These are phyloP conservation scores for Eurosta solidaginis DNA, from an alignment of 1,140 invertebrate genomes.

Conservation along the genomic window DNA sequence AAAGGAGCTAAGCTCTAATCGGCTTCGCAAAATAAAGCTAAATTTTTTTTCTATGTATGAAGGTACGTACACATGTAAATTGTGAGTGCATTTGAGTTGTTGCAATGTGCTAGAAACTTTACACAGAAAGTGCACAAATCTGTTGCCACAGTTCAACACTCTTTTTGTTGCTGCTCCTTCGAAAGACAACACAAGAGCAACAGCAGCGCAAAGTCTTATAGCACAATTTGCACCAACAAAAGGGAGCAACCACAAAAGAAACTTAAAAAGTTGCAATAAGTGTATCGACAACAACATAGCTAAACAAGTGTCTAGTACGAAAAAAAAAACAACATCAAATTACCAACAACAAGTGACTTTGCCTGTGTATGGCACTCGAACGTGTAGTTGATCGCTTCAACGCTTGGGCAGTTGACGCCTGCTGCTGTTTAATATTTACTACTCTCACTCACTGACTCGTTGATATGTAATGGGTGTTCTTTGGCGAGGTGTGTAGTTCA, in stretches of 20 bases:
- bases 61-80: neutral
- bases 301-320: neutral
- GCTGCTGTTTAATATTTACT: neutral
- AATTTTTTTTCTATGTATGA: neutral
- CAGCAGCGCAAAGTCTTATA: neutral
- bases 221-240: neutral
- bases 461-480: too few relatives aligned
- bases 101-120: neutral
- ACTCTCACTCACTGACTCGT: neutral
- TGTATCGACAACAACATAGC: neutral
- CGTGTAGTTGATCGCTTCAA: slow-evolving; percentile 6
- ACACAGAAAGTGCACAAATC: slow-evolving; percentile 3
- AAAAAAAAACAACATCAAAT: neutral
- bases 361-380: neutral
- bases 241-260: neutral
- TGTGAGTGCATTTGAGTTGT: neutral
- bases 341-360: neutral
- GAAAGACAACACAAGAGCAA: too few relatives aligned
- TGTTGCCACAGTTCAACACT: neutral
- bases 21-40: neutral
- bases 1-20: neutral
- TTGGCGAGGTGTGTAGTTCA: too few relatives aligned
- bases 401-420: neutral
- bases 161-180: neutral
- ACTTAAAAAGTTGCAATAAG: neutral